Evolutionary conservation across 2,797 vertebrate genomes (phyloP), one percentile per base, ranked within the genome.

Genomic region (Ciconia nigra): DNA sequence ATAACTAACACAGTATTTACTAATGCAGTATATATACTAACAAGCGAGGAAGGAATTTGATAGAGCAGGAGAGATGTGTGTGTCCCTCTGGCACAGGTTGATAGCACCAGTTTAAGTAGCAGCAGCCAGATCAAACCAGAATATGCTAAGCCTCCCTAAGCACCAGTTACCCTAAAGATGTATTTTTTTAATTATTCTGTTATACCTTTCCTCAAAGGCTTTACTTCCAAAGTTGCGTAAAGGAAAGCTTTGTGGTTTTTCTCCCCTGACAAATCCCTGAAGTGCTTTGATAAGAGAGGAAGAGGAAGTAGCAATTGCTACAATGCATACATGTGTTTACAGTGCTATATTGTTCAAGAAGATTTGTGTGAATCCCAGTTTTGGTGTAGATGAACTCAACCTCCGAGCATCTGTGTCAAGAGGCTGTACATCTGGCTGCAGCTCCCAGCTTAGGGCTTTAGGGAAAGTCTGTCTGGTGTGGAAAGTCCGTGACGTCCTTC

Each of bases 151-250:
- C 69, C 57, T 96, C 57, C 84, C 67, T 81, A 85, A 91, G 61
- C 46, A 91, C 22, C 65, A 87, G 44, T 62, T 93, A 63, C 57
- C 76, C 61, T 94, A 49, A 93, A 93, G 57, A 93, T 44, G n/a
- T 90, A 25, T 21, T 58, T 90, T 90, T 95, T 91, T 7, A 77
- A 89, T 94, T 72, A 83, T 90, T 87, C 80, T 84, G 17, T 85
- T 96, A 66, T 70, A 61, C 78, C 87, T 96, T 90, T 91, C 76
- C 87, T 92, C 90, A 94, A 95, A 97, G 66, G 70, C 44, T 89
- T 89, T 31, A 49, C n/a, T 92, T 92, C 74, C 89, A 89, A 81
- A 89, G 41, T 74, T 96, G 71, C 5, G 0, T 89, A 85, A 89
- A 71, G 26, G 78, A 83, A 69, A 59, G 49, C 94, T 92, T 94